Evolutionary conservation across 2,113 vertebrate species (phyloP).

Genomic region (Mobula birostris): DNA sequence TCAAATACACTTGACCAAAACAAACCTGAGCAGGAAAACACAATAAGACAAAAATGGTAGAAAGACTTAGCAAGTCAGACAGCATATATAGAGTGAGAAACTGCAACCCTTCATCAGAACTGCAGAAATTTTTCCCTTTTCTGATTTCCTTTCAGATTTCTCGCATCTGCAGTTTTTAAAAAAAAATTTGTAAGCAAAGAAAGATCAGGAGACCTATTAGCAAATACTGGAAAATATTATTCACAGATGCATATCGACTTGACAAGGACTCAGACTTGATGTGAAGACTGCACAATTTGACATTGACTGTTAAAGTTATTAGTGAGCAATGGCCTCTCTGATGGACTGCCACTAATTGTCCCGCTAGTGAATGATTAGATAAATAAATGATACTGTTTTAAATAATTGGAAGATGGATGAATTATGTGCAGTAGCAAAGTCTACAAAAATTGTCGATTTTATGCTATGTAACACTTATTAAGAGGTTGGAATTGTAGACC

Average conservation of each 20-base stretch:
- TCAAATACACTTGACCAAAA: neutral
- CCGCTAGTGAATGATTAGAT: too few relatives aligned
- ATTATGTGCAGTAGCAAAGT: neutral
- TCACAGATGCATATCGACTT: neutral
- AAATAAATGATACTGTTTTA: neutral
- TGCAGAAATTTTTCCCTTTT: too few relatives aligned
- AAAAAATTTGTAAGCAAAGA: neutral
- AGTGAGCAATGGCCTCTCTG: neutral
- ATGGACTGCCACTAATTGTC: neutral
- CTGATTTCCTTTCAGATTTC: too few relatives aligned
- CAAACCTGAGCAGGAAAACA: neutral
- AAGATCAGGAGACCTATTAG: neutral
- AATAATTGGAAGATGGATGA: neutral
- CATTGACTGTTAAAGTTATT: neutral
- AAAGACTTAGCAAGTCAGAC: too few relatives aligned
- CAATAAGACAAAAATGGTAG: too few relatives aligned
- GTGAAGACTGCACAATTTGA: neutral
- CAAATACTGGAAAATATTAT: neutral
- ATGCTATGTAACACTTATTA: neutral
- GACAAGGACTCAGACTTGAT: neutral
- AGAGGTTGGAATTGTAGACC: neutral
- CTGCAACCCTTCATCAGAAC: too few relatives aligned
- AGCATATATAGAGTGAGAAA: too few relatives aligned
- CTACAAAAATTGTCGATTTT: neutral
- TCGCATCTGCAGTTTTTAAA: too few relatives aligned